Base-by-base conservation (phyloP, 2,113 vertebrate species). In the Hiodon alosoides region DNA sequence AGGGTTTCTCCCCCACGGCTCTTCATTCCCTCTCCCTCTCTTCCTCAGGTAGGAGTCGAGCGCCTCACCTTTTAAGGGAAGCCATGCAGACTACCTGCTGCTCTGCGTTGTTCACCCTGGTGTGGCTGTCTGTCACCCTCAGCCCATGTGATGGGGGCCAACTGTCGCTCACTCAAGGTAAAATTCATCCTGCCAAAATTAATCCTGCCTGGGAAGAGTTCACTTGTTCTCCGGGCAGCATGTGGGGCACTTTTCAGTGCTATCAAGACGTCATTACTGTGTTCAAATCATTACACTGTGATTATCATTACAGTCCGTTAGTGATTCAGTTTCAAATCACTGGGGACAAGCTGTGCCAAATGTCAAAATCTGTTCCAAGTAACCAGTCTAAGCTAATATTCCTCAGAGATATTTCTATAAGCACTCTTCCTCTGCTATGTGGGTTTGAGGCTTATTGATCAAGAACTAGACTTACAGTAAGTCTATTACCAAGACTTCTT, bases 81-180 rank as follows among this genome's bases (percentile, higher is more conserved):
- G 31, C 77, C 86, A 92, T 92, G 91, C 85, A 86, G 87, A 79
- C 86, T 66, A 67, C 88, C 76, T 81, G 81, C 79, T 87, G 71
- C 80, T 82, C 81, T 9, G 59, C 55, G 7, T 46, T 76, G 16
- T 47, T 59, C 11, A 52, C 17, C 70, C 77, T 92, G 84, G 81
- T 84, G 71, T 83, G 89, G 78, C 74, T 91, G 85, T 76, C 79
- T 65, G 78, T 90, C 79, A 76, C 79, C 80, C 80, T 86, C 0
- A 81, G 82, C 82, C 85, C 82, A 16, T 87, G 87, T 59, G 58
- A 60, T 17, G 74, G 74, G 77, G 87, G 86, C 76, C 70, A 50
- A 2, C 47, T 78, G 77, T 69, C 69, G 60, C 77, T 84, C 8
- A 74, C 83, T 46, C 67, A 87, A 87, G 90, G 90, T 92, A 71